phyloP scores from a whole-genome alignment of 1,140 invertebrate species.

The Pinna nobilis region DNA sequence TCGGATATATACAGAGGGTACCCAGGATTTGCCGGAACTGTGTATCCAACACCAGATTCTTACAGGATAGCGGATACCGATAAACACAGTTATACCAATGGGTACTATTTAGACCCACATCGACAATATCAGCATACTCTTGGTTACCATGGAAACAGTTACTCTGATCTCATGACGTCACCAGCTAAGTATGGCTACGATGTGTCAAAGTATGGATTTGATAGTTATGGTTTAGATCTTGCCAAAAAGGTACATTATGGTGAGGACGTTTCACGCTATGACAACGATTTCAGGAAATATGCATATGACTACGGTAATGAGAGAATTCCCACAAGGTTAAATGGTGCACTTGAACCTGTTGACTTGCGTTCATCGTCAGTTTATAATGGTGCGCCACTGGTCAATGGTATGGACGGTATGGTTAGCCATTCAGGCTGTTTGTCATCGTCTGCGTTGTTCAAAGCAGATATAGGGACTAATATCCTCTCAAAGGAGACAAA shows the following conservation, averaged over 20 bases:
- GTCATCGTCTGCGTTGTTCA: conserved; percentile 32
- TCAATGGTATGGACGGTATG: conserved; percentile 39
- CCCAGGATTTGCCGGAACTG: conserved; percentile 52
- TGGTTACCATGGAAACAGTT: conserved; percentile 65
- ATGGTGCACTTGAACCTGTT: conserved; percentile 60
- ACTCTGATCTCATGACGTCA: conserved; percentile 65
- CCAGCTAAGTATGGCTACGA: conserved; percentile 69
- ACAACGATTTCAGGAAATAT: conserved; percentile 63
- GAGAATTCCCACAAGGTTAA: conserved; percentile 51
- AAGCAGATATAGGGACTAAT: conserved; percentile 30
- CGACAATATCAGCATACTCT: conserved; percentile 69
- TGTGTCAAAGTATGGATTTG: conserved; percentile 65
- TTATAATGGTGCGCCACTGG: conserved; percentile 48
- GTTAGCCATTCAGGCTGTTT: conserved; percentile 26
- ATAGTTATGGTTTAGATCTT: conserved; percentile 70
- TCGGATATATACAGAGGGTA: conserved; percentile 68
- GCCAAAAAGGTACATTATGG: conserved; percentile 67
- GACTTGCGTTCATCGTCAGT: conserved; percentile 63
- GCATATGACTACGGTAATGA: conserved; percentile 62
- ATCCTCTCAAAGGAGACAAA: no score
- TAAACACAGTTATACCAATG: conserved; percentile 69
- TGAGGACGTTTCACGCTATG: conserved; percentile 57
- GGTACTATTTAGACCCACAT: conserved; percentile 67
- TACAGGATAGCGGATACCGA: conserved; percentile 65
- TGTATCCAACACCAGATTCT: conserved; percentile 62